Evolutionary conservation across 64 coral and sea anemone species (phyloP), one percentile per base, ranked within the genome.

Genomic region (Montipora cactus): DNA sequence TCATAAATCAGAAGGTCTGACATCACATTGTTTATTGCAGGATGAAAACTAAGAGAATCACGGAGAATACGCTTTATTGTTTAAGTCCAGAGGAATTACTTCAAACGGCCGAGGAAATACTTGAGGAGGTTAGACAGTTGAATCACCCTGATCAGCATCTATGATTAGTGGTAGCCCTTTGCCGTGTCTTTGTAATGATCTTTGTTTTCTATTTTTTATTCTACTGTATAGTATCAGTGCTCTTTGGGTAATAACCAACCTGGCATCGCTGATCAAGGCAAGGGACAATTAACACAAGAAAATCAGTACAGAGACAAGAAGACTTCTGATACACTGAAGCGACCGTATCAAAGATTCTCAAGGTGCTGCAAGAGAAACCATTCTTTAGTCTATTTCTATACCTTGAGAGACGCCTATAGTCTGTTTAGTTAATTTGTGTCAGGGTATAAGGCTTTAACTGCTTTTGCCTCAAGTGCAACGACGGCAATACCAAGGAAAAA

Each of bases 101-200:
- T 86, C 82, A 86, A 86, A 86, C 82, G 19, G 82, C 82, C 22
- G 44, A 86, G 66, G 46, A 86, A 86, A 86, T 86, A 49, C 4
- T 86, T 5, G 7, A 49, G 47, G 45, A 72, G 82, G 82, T 86
- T 19, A 70, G 66, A 71, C 48, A 7, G 6, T 66, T 80, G 78
- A 3, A 8, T 12, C 9, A 14, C 37, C 22, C 2, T 45, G 14
- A 12, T 4, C 12, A 76, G 74, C 14, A 16, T 51, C 11, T 6
- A 11, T 11, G 53, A 57, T 57, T 8, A 8, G 7, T 8, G 7
- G 6, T 46, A 11, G 2, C 14, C 5, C 16, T 78, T 78, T 78
- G 14, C 4, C 47, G 3, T 78, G 8, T 12, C 16, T 19, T 49
- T 78, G 45, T 19, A 6, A 4, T 49, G 10, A 49, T 1, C 7